Evolutionary conservation across 2,888 invertebrate species (phyloP).

Genomic region (Brachynemurus nebulosus): DNA sequence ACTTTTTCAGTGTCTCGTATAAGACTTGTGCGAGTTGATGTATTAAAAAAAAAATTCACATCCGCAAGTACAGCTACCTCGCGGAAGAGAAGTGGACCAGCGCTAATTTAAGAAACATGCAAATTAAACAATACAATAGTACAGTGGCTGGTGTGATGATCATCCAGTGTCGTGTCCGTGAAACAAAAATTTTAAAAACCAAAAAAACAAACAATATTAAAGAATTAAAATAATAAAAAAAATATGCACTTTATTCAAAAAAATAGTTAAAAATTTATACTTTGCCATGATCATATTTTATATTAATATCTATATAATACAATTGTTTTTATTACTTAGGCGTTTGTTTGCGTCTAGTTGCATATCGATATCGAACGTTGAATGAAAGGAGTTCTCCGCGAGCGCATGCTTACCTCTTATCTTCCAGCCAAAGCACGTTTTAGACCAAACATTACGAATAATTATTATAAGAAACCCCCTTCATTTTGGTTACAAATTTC

Average conservation of each 20-base stretch:
- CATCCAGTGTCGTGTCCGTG: constrained; percentile 20
- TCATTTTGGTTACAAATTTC: not conserved
- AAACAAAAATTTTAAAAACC: constrained; percentile 12
- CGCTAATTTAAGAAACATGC: not conserved
- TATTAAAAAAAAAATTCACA: constrained; percentile 12
- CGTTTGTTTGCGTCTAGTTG: constrained; percentile 20
- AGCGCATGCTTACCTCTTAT: constrained; percentile 14
- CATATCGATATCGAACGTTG: constrained; percentile 17
- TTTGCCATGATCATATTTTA: constrained; percentile 19
- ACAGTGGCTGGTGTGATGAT: constrained; percentile 9
- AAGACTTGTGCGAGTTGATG: constrained; percentile 11
- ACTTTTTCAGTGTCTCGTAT: constrained; percentile 14
- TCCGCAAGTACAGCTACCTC: constrained; percentile 10
- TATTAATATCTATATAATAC: constrained; percentile 15
- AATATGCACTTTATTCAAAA: no score
- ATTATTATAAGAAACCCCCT: not conserved
- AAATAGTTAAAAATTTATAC: constrained; percentile 19
- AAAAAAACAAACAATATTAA: constrained; percentile 9
- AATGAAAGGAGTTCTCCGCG: constrained; percentile 12
- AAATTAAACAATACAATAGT: no score
- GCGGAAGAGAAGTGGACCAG: constrained; percentile 9
- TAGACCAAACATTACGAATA: not conserved
- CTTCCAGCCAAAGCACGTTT: constrained; percentile 5
- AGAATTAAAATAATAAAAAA: constrained; percentile 14
- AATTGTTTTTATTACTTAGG: constrained; percentile 19